A percentile compares a stretch with the other conserved stretches of the same genome.
phyloP scores from a whole-genome alignment of 2,888 invertebrate species.

The Drosophila planitibia region DNA sequence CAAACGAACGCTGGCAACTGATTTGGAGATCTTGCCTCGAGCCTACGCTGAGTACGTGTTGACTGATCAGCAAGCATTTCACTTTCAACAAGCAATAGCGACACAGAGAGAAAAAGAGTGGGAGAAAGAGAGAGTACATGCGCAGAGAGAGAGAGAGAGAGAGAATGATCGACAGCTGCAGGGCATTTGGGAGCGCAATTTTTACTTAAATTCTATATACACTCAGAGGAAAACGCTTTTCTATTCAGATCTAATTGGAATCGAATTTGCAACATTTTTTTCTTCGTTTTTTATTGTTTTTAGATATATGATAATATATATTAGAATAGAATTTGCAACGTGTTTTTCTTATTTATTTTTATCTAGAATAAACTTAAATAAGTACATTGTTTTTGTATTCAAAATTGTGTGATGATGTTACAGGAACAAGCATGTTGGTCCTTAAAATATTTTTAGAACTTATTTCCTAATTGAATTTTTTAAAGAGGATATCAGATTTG shows the following conservation, averaged over 20 bases:
- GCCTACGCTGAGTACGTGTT: constrained; percentile 40
- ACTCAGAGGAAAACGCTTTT: not conserved
- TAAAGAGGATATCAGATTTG: not conserved
- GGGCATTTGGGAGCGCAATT: constrained; percentile 1
- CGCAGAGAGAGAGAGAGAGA: constrained; percentile 15
- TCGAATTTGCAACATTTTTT: not conserved
- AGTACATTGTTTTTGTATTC: not conserved
- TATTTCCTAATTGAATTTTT: not conserved
- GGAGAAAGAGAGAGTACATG: constrained; percentile 8
- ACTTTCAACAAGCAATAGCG: constrained; percentile 31
- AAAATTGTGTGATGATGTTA: not conserved
- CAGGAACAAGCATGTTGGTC: too few relatives aligned
- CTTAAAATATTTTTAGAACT: not conserved
- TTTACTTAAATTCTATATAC: constrained; percentile 3
- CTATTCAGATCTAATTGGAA: not conserved
- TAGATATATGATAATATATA: not conserved
- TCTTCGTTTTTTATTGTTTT: not conserved
- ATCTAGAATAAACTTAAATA: not conserved
- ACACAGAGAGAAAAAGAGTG: constrained; percentile 12
- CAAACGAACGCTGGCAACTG: constrained; percentile 67
- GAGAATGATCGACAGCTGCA: not conserved
- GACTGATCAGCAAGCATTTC: constrained; percentile 56
- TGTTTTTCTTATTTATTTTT: not conserved
- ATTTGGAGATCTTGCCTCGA: constrained; percentile 33
- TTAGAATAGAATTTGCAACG: not conserved